phyloP scores from a whole-genome alignment of 2,888 invertebrate species.

The Brenthis hecate region DNA sequence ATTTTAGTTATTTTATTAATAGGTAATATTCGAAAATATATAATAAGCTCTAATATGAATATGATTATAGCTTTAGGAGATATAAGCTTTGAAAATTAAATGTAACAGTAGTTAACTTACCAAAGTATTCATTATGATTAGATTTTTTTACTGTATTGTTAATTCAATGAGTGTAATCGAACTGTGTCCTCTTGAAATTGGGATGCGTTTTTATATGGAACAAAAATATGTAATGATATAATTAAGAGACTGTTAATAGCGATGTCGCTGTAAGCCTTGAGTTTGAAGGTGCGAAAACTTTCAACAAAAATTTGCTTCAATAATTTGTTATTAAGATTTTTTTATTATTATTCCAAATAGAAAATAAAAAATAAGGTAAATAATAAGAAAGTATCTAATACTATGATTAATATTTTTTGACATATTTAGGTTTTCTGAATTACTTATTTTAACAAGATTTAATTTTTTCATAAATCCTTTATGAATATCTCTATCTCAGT shows the following conservation, averaged over 20 bases:
- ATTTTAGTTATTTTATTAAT: too few relatives aligned
- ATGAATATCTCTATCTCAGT: too few relatives aligned
- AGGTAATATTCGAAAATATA: too few relatives aligned
- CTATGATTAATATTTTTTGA: too few relatives aligned
- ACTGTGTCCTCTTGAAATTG: conserved; percentile 52
- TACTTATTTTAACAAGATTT: too few relatives aligned
- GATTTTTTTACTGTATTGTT: background rate
- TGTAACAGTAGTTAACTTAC: conserved; percentile 11
- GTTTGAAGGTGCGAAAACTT: conserved; percentile 36
- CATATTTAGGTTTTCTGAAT: too few relatives aligned
- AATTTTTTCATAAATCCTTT: too few relatives aligned
- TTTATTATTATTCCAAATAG: too few relatives aligned
- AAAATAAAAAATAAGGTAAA: too few relatives aligned
- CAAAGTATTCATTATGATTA: conserved; percentile 21
- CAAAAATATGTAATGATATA: conserved; percentile 48
- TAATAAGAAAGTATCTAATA: too few relatives aligned
- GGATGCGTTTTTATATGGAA: conserved; percentile 59
- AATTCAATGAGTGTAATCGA: conserved; percentile 41
- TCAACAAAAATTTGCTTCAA: conserved; percentile 23
- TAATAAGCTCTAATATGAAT: too few relatives aligned
- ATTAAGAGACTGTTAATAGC: conserved; percentile 47
- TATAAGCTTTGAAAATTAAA: background rate
- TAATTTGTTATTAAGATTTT: background rate
- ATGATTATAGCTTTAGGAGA: background rate
- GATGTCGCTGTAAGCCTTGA: conserved; percentile 55